A percentile compares a stretch with the other conserved stretches of the same genome.
phyloP scores from a whole-genome alignment of 1,140 invertebrate genomes.

The Eumaeus atala region DNA sequence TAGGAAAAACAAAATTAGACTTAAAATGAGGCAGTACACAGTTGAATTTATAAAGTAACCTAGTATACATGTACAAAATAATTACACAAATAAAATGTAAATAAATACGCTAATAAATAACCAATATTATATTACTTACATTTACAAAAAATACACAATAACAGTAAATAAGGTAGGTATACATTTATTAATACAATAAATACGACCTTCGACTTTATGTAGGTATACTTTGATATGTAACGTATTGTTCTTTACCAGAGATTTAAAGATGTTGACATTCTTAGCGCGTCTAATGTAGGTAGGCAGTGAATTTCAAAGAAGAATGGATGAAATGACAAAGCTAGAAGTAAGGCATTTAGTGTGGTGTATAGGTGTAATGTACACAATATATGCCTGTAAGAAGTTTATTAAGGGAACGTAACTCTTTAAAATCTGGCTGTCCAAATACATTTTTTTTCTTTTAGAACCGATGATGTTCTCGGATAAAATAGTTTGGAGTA shows the following conservation, averaged over 20 bases:
- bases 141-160: too few relatives aligned
- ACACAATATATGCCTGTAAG: background rate
- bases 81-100: too few relatives aligned
- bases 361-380: constrained; percentile 5
- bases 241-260: background rate
- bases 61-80: too few relatives aligned
- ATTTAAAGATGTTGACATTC: constrained; percentile 1
- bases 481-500: constrained; percentile 5
- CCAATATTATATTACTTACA: too few relatives aligned
- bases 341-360: constrained; percentile 8
- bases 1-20: too few relatives aligned
- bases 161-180: too few relatives aligned
- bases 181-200: too few relatives aligned
- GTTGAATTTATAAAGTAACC: too few relatives aligned
- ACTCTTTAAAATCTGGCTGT: background rate
- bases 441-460: constrained; percentile 6
- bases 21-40: too few relatives aligned
- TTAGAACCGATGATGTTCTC: background rate
- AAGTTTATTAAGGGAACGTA: constrained; percentile 1
- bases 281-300: background rate
- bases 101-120: too few relatives aligned
- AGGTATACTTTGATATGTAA: too few relatives aligned
- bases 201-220: too few relatives aligned
- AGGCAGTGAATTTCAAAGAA: background rate
- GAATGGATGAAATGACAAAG: background rate